A percentile compares a stretch with the other conserved stretches of the same genome.
phyloP scores from a whole-genome alignment of 2,797 vertebrate genomes.

The Brachyrhaphis roseni region DNA sequence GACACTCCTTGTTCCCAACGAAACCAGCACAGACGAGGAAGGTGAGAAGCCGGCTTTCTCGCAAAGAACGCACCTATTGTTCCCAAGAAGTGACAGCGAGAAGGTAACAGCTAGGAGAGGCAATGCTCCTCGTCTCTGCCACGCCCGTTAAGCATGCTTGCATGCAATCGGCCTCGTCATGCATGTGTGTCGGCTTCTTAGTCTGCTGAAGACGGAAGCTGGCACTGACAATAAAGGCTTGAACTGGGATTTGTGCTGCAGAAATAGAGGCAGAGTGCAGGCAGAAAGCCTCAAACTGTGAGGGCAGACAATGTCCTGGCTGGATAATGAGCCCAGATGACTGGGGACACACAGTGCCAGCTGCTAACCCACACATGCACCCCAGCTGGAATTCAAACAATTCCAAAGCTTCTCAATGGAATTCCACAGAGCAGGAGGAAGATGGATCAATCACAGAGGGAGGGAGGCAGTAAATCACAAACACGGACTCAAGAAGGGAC shows the following conservation, averaged over 20 bases:
- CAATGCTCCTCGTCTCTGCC: constrained; percentile 29
- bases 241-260: constrained; percentile 16
- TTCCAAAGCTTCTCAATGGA: constrained; percentile 78
- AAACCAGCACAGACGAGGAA: constrained; percentile 16
- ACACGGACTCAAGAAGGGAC: constrained; percentile 28
- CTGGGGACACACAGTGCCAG: constrained; percentile 18
- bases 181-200: constrained; percentile 21
- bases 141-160: constrained; percentile 27
- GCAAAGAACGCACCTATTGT: neutral
- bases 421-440: constrained; percentile 74
- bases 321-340: constrained; percentile 41
- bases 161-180: neutral
- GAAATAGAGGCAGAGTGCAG: constrained; percentile 22
- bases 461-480: constrained; percentile 14
- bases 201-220: constrained; percentile 3
- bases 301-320: constrained; percentile 19
- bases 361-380: constrained; percentile 62
- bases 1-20: constrained; percentile 32
- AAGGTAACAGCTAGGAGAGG: constrained; percentile 14
- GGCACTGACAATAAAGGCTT: constrained; percentile 28
- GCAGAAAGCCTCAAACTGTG: constrained; percentile 20
- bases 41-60: constrained; percentile 13
- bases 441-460: constrained; percentile 63
- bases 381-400: constrained; percentile 77
- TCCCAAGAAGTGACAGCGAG: constrained; percentile 8